Evolutionary conservation across 2,888 invertebrate genomes (phyloP).

Genomic region (Branchellion lobata): DNA sequence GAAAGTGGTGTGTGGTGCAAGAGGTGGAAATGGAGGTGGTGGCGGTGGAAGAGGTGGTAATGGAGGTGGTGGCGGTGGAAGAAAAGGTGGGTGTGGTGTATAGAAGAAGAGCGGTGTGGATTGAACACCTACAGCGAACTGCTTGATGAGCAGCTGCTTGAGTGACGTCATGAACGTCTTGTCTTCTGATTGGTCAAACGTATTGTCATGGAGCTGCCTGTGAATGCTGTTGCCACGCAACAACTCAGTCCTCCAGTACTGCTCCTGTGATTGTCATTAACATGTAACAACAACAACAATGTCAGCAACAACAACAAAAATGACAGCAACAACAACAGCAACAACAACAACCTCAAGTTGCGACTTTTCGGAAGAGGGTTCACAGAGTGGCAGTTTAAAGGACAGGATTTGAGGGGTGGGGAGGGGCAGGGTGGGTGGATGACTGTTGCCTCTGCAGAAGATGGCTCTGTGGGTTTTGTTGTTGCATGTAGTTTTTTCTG

Average conservation of each 20-base stretch:
- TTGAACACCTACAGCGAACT: conserved; percentile 75
- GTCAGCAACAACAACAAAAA: too few species aligned
- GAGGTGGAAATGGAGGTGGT: background rate
- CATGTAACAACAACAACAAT: background rate
- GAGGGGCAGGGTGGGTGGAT: conserved; percentile 81
- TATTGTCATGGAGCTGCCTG: conserved; percentile 56
- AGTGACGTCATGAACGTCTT: conserved; percentile 67
- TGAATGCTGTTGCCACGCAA: conserved; percentile 55
- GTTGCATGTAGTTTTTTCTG: background rate
- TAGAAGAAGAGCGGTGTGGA: background rate
- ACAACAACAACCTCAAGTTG: conserved; percentile 82
- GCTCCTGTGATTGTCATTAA: conserved; percentile 55
- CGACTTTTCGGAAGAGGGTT: conserved; percentile 76
- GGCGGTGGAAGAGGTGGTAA: background rate
- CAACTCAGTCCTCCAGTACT: conserved; percentile 55
- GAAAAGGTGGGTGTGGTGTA: background rate
- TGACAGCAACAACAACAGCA: background rate
- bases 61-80: background rate
- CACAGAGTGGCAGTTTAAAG: conserved; percentile 74
- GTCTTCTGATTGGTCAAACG: conserved; percentile 54
- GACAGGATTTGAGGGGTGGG: conserved; percentile 78
- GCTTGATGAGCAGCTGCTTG: conserved; percentile 77
- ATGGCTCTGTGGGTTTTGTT: conserved; percentile 68
- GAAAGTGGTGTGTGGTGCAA: background rate
- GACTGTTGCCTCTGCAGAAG: conserved; percentile 82